Evolutionary conservation across 2,888 invertebrate genomes (phyloP).

Genomic region (Chaetoderma sp.): DNA sequence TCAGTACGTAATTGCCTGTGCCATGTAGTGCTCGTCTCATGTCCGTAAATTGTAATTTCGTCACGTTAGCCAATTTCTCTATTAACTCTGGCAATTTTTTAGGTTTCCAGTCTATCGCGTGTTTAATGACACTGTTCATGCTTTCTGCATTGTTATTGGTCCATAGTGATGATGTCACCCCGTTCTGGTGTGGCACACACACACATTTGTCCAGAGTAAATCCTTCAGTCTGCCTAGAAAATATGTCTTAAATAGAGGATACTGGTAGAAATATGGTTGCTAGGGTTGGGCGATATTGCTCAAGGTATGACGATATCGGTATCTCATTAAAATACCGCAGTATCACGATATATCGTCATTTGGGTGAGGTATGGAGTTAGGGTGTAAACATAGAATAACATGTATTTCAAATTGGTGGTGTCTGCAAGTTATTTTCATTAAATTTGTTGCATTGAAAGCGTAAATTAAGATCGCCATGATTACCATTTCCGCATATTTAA

Average conservation of each 20-base stretch:
- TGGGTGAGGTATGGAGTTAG: too few species aligned
- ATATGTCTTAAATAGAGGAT: neutral
- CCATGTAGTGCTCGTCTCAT: slow-evolving; percentile 26
- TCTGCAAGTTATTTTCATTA: too few species aligned
- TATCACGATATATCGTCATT: too few species aligned
- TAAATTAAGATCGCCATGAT: too few species aligned
- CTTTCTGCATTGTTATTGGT: slow-evolving; percentile 37
- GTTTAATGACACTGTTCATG: slow-evolving; percentile 33
- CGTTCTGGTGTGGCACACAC: neutral
- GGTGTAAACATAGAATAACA: too few species aligned
- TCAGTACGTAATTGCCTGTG: slow-evolving; percentile 23
- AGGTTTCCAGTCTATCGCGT: slow-evolving; percentile 22
- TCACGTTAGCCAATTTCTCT: slow-evolving; percentile 14
- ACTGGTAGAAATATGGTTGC: neutral
- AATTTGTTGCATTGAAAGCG: too few species aligned
- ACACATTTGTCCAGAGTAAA: neutral
- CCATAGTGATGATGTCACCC: slow-evolving; percentile 15
- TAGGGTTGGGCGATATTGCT: too few species aligned
- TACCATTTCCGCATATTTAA: too few species aligned
- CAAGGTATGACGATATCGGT: too few species aligned
- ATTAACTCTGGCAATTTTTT: slow-evolving; percentile 22
- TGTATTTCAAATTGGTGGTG: too few species aligned
- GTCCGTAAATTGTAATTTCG: slow-evolving; percentile 21
- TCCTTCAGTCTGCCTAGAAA: neutral
- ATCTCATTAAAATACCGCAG: too few species aligned